These are phyloP conservation scores for Sakesphorus luctuosus DNA, from an alignment of 2,113 vertebrate species.

Conservation along the genomic window DNA sequence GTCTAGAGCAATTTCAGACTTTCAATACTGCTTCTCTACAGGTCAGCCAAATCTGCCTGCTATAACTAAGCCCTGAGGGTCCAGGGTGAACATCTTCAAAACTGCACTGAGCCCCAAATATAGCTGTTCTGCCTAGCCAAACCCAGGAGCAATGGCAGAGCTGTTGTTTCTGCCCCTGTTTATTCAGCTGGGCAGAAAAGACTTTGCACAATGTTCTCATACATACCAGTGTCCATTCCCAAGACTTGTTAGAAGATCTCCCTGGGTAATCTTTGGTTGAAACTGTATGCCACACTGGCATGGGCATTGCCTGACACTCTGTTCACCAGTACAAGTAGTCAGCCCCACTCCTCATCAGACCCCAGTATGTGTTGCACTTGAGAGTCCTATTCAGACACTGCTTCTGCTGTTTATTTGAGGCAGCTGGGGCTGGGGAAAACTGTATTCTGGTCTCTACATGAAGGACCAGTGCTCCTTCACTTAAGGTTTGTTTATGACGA, in stretches of 20 bases:
- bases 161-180: not conserved
- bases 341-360: not conserved
- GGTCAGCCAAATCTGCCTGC: not conserved
- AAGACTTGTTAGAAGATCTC: not conserved
- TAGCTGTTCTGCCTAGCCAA: not conserved
- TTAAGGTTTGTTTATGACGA: not conserved
- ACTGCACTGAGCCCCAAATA: not conserved
- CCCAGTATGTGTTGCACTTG: not conserved
- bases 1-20: not conserved
- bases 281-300: not conserved
- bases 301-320: not conserved
- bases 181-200: not conserved
- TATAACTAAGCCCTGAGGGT: not conserved
- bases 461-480: not conserved
- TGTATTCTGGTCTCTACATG: not conserved
- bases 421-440: not conserved
- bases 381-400: not conserved
- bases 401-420: not conserved
- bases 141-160: not conserved
- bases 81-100: not conserved
- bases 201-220: not conserved
- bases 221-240: not conserved
- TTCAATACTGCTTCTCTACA: not conserved
- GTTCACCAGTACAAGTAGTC: not conserved
- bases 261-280: not conserved